Base-by-base conservation (phyloP, 2,888 invertebrate species). In the Drosophila macrospina region DNA sequence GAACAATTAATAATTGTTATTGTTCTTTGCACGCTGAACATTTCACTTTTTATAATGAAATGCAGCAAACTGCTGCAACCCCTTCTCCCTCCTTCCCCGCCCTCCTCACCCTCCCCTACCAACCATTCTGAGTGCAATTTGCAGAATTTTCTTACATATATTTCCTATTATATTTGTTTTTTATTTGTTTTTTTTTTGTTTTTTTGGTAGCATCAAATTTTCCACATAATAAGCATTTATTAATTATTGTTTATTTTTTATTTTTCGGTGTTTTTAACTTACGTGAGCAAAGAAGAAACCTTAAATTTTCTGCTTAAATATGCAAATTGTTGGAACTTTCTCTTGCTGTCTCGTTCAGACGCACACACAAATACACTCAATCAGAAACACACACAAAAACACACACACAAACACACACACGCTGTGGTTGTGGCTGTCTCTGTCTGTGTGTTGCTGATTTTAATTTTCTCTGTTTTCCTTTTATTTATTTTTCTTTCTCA, bases 151-250 rank as follows among this genome's bases (percentile, higher is more conserved):
- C 41, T 28, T 30, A 5, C 20, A 20, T 3, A 3, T 20, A 2
- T 20, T 20, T 20, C 20, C 20, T 20, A 20, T 20, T 20, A 20
- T 20, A 20, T 20, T 2, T 20, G 3, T 20, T 20, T 37, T 30
- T 16, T 16, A 32, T 16, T 52, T 13, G 20, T 34, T 48, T 47
- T 36, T 54, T 50, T 56, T n/a, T 41, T 20, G 51, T 60, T 15
- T 45, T 86, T 65, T 75, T 87, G 86, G 80, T 85, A 82, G 83
- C 88, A 60, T 69, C 65, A 60, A 77, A 71, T 71, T 87, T 74
- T 74, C 32, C 48, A 69, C 70, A 61, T 59, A 39, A 36, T 76
- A 69, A 83, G 77, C 78, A 39, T 30, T 51, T 61, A 67, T 52
- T 30, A 16, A 5, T 4, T 36, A 16, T 44, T 32, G 16, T 34